Evolutionary conservation across 2,113 vertebrate genomes (phyloP).

Genomic region (human): GRCh38 chr1:152365501-152366000

Average conservation of each 20-base stretch:
- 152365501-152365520: not conserved
- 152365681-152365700: not conserved
- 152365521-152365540: not conserved
- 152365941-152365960: constrained; percentile 17
- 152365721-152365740: not conserved
- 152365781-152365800: not conserved
- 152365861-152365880: not conserved
- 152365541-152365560: not conserved
- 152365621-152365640: not conserved
- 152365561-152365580: constrained; percentile 12
- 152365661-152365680: constrained; percentile 4
- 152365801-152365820: not conserved
- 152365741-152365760: not conserved
- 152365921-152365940: constrained; percentile 30
- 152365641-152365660: not conserved
- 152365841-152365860: constrained; percentile 11
- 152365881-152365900: constrained; percentile 50
- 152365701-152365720: not conserved
- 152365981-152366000: not conserved
- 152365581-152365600: constrained; percentile 31
- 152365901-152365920: constrained; percentile 28
- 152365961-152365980: not conserved
- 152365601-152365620: constrained; percentile 48
- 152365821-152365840: not conserved
- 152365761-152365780: not conserved